Conservation (phyloP, 1,140 invertebrate species). For the Lepeophtheirus salmonis region DNA sequence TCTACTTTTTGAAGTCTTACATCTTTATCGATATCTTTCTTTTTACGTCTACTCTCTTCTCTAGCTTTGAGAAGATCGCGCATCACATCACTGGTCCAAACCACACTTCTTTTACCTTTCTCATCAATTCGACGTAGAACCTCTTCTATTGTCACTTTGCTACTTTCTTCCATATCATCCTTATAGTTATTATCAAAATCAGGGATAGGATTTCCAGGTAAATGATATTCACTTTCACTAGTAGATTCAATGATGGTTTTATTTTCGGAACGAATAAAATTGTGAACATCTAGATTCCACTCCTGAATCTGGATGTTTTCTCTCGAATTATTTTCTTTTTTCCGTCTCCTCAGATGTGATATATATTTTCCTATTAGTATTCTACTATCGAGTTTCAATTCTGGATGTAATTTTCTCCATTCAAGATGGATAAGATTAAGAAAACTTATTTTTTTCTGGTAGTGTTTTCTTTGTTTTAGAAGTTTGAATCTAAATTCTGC, state of each 20-base stretch:
- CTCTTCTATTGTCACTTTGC: not conserved
- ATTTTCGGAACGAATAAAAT: not conserved
- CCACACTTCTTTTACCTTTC: not conserved
- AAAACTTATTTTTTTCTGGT: not conserved
- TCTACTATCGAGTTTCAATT: not conserved
- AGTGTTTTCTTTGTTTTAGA: not conserved
- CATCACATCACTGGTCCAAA: constrained; percentile 8
- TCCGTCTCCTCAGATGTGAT: not conserved
- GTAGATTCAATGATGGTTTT: not conserved
- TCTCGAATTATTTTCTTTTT: not conserved
- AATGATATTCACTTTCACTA: no score
- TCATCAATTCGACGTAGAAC: not conserved
- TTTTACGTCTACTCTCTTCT: not conserved
- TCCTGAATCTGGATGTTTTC: not conserved
- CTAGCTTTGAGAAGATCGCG: constrained; percentile 6
- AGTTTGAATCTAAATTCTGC: not conserved
- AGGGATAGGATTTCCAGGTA: no score
- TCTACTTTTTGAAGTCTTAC: not conserved
- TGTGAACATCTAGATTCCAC: not conserved
- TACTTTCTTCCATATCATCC: not conserved
- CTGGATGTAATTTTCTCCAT: constrained; percentile 6
- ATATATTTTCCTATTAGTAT: not conserved
- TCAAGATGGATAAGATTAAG: not conserved
- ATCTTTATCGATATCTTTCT: not conserved
- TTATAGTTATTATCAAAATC: not conserved